Evolutionary conservation across 2,888 invertebrate species (phyloP).

Genomic region (Macaria notata): DNA sequence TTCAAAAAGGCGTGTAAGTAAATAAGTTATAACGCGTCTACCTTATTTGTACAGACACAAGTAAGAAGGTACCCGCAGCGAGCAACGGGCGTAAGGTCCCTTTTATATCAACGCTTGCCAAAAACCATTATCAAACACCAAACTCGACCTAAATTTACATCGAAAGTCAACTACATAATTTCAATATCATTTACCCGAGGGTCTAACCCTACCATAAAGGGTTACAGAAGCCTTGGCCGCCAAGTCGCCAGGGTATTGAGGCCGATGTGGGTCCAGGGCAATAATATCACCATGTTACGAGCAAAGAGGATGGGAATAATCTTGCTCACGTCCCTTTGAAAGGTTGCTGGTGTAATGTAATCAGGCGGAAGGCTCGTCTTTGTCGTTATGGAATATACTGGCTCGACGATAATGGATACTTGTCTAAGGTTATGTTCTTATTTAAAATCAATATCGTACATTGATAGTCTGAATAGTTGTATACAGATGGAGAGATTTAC

Average conservation of each 20-base stretch:
- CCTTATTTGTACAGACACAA: too few relatives aligned
- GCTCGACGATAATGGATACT: too few relatives aligned
- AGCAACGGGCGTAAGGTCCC: too few relatives aligned
- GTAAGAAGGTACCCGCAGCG: too few relatives aligned
- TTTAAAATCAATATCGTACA: too few relatives aligned
- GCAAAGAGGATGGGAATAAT: conserved; percentile 11
- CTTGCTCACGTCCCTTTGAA: conserved; percentile 8
- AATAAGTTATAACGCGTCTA: too few relatives aligned
- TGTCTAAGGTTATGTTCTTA: too few relatives aligned
- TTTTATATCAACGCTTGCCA: not conserved
- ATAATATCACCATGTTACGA: conserved; percentile 17
- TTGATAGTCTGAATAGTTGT: too few relatives aligned
- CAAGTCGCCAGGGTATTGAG: conserved; percentile 5
- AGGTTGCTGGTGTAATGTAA: conserved; percentile 5
- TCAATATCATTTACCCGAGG: conserved; percentile 13
- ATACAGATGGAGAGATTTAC: too few relatives aligned
- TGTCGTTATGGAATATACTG: not conserved
- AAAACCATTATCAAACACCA: not conserved
- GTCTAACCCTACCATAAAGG: conserved; percentile 8
- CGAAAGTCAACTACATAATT: conserved; percentile 7
- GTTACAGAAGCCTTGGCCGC: conserved; percentile 5
- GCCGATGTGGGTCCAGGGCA: conserved; percentile 5
- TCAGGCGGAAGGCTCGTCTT: conserved; percentile 1
- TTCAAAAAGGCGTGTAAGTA: too few relatives aligned
- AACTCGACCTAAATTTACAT: conserved; percentile 4